Conservation (phyloP, 2,888 invertebrate genomes). For the Anoplius nigerrimus region DNA sequence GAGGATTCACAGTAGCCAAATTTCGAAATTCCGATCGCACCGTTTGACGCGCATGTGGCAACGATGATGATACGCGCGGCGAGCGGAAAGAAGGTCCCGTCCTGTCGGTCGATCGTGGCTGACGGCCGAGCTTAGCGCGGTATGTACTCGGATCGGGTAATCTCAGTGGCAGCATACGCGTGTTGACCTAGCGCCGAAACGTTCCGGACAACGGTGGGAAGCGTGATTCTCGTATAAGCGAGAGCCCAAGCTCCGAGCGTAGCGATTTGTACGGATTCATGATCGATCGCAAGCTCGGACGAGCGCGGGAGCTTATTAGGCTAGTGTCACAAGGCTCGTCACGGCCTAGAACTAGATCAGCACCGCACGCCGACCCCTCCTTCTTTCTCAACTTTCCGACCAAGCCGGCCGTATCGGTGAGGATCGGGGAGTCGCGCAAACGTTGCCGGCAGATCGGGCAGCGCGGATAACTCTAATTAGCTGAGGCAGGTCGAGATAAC, state of each 20-base stretch:
- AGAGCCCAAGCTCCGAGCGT: slow-evolving; percentile 24
- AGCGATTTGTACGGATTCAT: slow-evolving; percentile 73
- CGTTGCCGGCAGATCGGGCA: neutral
- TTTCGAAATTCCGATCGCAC: slow-evolving; percentile 71
- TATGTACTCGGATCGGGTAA: slow-evolving; percentile 15
- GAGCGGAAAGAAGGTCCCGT: no score
- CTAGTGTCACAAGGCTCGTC: slow-evolving; percentile 70
- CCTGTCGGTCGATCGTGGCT: neutral
- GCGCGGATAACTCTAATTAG: neutral
- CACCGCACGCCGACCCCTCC: neutral
- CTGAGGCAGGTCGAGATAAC: neutral
- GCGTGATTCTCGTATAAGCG: no score
- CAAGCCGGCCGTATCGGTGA: no score
- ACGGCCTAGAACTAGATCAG: slow-evolving; percentile 71
- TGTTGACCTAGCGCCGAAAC: slow-evolving; percentile 63
- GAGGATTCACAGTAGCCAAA: slow-evolving; percentile 68
- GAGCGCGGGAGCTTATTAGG: slow-evolving; percentile 69
- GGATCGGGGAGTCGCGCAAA: no score
- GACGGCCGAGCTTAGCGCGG: slow-evolving; percentile 30
- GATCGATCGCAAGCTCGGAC: slow-evolving; percentile 72
- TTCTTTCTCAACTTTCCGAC: slow-evolving; percentile 4
- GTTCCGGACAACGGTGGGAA: slow-evolving; percentile 30
- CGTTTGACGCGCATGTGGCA: slow-evolving; percentile 70
- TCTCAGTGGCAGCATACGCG: slow-evolving; percentile 40
- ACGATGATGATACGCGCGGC: slow-evolving; percentile 11